These are phyloP conservation scores for Pseudomyrmex concolor DNA, from an alignment of 1,140 invertebrate genomes.

Conservation along the genomic window DNA sequence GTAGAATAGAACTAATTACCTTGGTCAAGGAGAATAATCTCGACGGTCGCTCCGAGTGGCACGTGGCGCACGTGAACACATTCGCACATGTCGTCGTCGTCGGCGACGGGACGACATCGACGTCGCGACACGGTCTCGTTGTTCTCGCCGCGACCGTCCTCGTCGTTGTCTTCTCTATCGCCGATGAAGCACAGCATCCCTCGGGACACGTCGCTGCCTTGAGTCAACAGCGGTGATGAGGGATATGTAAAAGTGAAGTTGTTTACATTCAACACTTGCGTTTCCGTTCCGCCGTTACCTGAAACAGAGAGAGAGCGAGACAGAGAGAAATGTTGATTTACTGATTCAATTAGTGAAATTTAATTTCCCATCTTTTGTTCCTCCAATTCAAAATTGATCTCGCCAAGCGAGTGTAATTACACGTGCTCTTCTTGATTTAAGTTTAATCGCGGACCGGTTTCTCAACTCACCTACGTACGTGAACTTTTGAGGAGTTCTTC, in stretches of 20 bases:
- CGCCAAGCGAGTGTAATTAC: too few relatives aligned
- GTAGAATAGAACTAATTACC: conserved; percentile 82
- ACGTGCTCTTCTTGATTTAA: background rate
- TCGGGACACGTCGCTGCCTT: conserved; percentile 85
- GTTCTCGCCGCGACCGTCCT: conserved; percentile 46
- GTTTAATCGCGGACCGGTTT: background rate
- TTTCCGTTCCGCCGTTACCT: conserved; percentile 78
- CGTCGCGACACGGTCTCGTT: conserved; percentile 53
- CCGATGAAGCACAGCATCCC: conserved; percentile 84
- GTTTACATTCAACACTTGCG: conserved; percentile 85
- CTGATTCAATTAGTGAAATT: background rate
- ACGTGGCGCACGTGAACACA: conserved; percentile 89
- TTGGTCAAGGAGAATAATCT: conserved; percentile 89
- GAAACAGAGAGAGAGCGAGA: conserved; percentile 24
- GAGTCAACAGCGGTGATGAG: conserved; percentile 89
- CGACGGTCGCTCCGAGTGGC: conserved; percentile 87
- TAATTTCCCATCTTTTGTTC: too few relatives aligned
- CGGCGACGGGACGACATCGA: conserved; percentile 75
- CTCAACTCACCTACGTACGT: too few relatives aligned
- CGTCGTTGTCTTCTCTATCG: conserved; percentile 31
- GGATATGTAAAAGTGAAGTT: conserved; percentile 90
- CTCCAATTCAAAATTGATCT: too few relatives aligned
- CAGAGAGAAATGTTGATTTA: background rate
- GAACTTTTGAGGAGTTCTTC: background rate
- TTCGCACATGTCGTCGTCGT: conserved; percentile 84